phyloP scores from a whole-genome alignment of 1,140 invertebrate species.

The Ericerus pela region DNA sequence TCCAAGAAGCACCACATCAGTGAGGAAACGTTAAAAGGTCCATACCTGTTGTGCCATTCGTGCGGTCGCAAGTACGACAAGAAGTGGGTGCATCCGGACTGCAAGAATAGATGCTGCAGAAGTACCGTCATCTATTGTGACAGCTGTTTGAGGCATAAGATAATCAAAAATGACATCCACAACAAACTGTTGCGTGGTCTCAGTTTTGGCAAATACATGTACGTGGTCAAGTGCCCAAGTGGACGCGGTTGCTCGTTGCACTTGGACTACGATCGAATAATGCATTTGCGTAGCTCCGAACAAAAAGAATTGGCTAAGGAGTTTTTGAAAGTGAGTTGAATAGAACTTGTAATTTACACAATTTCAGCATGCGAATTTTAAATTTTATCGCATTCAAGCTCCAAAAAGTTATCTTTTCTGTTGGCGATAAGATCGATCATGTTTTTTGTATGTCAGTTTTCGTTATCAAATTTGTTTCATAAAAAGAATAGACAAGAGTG shows the following conservation, averaged over 20 bases:
- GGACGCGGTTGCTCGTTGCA: background rate
- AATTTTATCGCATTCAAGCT: too few species aligned
- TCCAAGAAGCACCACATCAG: background rate
- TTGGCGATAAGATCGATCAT: too few species aligned
- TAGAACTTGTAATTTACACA: too few species aligned
- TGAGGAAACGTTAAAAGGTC: background rate
- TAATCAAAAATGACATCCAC: background rate
- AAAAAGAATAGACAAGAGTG: too few species aligned
- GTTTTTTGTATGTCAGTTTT: too few species aligned
- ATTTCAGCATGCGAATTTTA: too few species aligned
- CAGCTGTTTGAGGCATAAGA: background rate
- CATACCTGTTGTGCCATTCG: background rate
- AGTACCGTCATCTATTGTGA: background rate
- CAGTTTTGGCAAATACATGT: background rate
- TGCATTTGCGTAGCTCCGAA: background rate
- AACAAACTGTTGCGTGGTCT: background rate
- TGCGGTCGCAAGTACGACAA: background rate
- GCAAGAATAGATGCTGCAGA: background rate
- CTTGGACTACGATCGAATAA: conserved; percentile 2
- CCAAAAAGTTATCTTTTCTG: too few species aligned
- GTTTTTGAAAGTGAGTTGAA: conserved; percentile 1
- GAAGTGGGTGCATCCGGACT: background rate
- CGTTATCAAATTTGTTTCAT: too few species aligned
- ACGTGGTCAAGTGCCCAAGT: background rate
- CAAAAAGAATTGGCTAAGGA: background rate